Percentiles rank a stretch among this genome's conserved stretches.
Conservation (phyloP, 2,888 invertebrate genomes). For the Lysandra coridon region DNA sequence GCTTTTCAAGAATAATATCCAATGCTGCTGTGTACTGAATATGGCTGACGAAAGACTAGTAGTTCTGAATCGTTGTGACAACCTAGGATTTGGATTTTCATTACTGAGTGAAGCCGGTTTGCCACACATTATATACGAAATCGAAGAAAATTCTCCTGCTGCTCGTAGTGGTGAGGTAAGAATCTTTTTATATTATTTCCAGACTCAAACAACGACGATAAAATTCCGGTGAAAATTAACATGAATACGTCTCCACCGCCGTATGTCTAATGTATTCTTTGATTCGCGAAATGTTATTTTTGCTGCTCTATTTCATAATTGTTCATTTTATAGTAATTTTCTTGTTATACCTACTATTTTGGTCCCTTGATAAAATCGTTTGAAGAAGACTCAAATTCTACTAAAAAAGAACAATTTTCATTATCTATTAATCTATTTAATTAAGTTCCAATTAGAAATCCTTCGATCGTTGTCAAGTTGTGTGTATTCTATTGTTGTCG, state of each 20-base stretch:
- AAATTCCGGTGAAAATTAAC: background rate
- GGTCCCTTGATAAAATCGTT: background rate
- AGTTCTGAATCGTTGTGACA: slow-evolving; percentile 92
- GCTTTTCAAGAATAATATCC: slow-evolving; percentile 65
- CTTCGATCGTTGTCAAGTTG: too few species aligned
- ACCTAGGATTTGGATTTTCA: slow-evolving; percentile 94
- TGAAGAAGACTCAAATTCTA: background rate
- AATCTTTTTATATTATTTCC: background rate
- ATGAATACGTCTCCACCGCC: background rate
- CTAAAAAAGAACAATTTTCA: background rate
- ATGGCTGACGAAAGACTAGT: slow-evolving; percentile 95
- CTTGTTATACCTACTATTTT: background rate
- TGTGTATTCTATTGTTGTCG: too few species aligned
- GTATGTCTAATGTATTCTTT: background rate
- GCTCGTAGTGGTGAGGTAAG: slow-evolving; percentile 94
- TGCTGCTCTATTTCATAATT: background rate
- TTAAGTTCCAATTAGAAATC: too few species aligned
- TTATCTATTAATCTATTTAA: too few species aligned
- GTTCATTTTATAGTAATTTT: background rate
- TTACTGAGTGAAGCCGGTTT: slow-evolving; percentile 94
- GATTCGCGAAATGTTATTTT: background rate
- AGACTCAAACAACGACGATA: background rate
- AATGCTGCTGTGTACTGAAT: slow-evolving; percentile 79
- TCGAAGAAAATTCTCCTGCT: slow-evolving; percentile 95
- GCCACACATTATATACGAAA: slow-evolving; percentile 96